Base-by-base conservation (phyloP, 23 tunicate genomes). In the Trididemnum clinides region DNA sequence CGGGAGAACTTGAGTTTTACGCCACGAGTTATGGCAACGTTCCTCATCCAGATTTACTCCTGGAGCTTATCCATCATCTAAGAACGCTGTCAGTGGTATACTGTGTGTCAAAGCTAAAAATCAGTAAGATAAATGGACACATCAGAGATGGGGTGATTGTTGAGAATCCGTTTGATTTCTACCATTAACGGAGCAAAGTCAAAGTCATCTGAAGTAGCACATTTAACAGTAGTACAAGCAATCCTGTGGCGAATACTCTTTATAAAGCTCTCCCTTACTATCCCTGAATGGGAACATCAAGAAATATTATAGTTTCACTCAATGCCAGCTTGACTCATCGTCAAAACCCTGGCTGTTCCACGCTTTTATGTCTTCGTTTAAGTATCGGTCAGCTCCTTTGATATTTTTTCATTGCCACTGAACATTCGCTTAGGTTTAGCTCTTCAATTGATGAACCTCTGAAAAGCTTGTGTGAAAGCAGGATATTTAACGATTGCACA, bases 381-480 rank as follows among this genome's bases (percentile, higher is more conserved):
- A 32, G 33, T 84, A 64, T n/a, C 62, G 18, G 19, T 84, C 84
- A 0, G 83, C 81, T 22, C 81, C 81, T 12, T 15, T 33, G 7
- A 71, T 7, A 33, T 71, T 71, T 22, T 23, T 18, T n/a, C 88
- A 51, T 78, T 78, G 34, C 72, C 88, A 21, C 35, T 27, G 18
- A 19, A 30, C 25, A 72, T n/a, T 64, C 26, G 34, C 57, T 66
- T 29, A 34, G 19, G n/a, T 80, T 65, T 4, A 6, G 34, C 25
- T 3, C 85, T 34, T 4, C 85, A 3, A 18, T 5, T 5, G 35
- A 23, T 50, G 72, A 84, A 84, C 5, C 85, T 33, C 28, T 25
- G 36, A n/a, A 64, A 66, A 3, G 85, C 85, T 27, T 80, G 80
- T 5, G 65, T 23, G 30, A 80, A 80, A 18, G 85, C 19, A 10